Percentiles rank a stretch among this genome's conserved stretches.
Conservation (phyloP, 1,140 invertebrate genomes). For the Orussus abietinus region DNA sequence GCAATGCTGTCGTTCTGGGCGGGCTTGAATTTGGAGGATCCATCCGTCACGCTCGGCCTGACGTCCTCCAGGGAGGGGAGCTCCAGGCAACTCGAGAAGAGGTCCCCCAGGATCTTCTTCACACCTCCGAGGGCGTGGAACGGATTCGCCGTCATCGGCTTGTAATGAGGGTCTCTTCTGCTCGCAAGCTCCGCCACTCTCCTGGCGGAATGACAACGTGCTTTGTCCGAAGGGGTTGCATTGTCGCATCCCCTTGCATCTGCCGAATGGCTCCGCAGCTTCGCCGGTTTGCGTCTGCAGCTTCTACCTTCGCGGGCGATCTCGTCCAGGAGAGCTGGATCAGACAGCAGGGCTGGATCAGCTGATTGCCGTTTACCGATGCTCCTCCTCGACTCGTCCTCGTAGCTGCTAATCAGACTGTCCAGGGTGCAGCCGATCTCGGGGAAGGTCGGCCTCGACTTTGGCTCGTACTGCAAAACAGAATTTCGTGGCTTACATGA, state of each 20-base stretch:
- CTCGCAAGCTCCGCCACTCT: constrained; percentile 74
- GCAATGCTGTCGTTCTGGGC: constrained; percentile 47
- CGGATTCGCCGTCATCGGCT: constrained; percentile 66
- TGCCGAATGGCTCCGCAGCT: constrained; percentile 43
- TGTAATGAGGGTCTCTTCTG: constrained; percentile 74
- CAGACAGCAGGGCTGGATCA: constrained; percentile 40
- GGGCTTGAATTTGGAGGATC: constrained; percentile 37
- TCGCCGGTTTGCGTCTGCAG: constrained; percentile 27
- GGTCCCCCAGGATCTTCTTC: constrained; percentile 71
- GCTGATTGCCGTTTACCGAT: constrained; percentile 38
- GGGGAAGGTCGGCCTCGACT: constrained; percentile 76
- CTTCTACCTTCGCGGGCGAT: constrained; percentile 40
- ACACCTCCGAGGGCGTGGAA: constrained; percentile 70
- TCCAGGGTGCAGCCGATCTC: constrained; percentile 64
- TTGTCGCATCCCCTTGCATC: constrained; percentile 45
- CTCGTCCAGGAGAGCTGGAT: constrained; percentile 43
- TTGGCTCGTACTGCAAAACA: constrained; percentile 76
- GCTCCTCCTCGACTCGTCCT: constrained; percentile 35
- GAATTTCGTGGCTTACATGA: too few species aligned
- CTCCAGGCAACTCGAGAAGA: constrained; percentile 75
- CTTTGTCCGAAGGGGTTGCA: constrained; percentile 63
- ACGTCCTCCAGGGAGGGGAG: constrained; percentile 60
- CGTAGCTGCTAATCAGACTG: constrained; percentile 46
- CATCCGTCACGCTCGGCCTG: constrained; percentile 35
- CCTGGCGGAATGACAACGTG: constrained; percentile 61